Evolutionary conservation across 2,113 vertebrate species (phyloP).

Genomic region (Eretmochelys imbricata): DNA sequence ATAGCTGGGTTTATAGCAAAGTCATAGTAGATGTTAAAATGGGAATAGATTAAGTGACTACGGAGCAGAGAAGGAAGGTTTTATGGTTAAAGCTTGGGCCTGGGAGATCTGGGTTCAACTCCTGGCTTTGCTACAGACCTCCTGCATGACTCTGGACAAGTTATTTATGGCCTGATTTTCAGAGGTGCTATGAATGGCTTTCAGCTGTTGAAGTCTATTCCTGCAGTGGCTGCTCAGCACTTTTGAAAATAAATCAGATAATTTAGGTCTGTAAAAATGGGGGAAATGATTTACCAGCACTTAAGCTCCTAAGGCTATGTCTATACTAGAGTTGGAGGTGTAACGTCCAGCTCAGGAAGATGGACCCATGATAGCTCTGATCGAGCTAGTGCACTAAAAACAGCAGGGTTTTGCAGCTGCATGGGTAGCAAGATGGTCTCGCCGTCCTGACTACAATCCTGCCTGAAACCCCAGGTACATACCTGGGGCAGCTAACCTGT

Average conservation of each 20-base stretch:
- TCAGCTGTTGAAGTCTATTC: neutral
- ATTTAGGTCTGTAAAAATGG: neutral
- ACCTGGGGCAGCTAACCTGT: neutral
- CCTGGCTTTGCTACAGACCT: neutral
- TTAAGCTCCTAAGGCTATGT: neutral
- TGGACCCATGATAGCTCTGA: neutral
- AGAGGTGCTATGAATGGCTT: neutral
- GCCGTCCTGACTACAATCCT: neutral
- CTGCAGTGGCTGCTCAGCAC: neutral
- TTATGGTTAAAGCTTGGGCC: neutral
- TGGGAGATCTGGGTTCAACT: neutral
- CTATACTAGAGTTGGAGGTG: neutral
- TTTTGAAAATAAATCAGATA: neutral
- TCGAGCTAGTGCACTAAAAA: neutral
- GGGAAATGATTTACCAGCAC: neutral
- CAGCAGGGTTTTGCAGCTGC: neutral
- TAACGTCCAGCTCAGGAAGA: neutral
- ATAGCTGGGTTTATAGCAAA: slow-evolving; percentile 66
- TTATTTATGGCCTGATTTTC: neutral
- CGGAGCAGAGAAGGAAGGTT: slow-evolving; percentile 20
- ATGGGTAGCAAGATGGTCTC: neutral
- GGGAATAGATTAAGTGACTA: slow-evolving; percentile 44
- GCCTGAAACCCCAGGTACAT: neutral
- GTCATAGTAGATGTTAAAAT: slow-evolving; percentile 56
- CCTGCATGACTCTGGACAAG: accelerated